These are phyloP conservation scores for Pogonus chalceus DNA, from an alignment of 1,140 invertebrate genomes.

Conservation along the genomic window DNA sequence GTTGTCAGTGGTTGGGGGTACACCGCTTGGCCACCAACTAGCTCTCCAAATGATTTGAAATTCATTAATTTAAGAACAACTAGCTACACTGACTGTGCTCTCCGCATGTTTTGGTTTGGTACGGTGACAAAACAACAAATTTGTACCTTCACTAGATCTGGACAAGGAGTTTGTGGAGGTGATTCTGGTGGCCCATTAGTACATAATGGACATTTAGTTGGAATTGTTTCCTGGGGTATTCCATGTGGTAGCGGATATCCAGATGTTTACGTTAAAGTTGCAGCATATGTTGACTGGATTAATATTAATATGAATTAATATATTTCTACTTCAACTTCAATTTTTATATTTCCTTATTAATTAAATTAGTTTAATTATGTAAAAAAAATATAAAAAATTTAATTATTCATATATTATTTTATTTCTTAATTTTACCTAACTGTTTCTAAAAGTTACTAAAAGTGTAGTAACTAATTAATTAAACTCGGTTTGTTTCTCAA, in stretches of 20 bases:
- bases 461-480: too few relatives aligned
- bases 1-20: slow-evolving; percentile 41
- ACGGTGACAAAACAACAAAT: slow-evolving; percentile 29
- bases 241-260: slow-evolving; percentile 46
- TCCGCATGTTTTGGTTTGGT: neutral
- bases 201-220: slow-evolving; percentile 30
- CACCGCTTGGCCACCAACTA: slow-evolving; percentile 20
- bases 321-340: too few relatives aligned
- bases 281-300: slow-evolving; percentile 38
- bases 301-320: slow-evolving; percentile 24
- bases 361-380: too few relatives aligned
- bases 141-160: slow-evolving; percentile 34
- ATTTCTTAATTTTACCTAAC: too few relatives aligned
- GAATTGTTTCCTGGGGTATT: slow-evolving; percentile 49
- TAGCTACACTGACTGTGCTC: neutral
- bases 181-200: slow-evolving; percentile 16
- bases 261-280: slow-evolving; percentile 46
- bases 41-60: slow-evolving; percentile 12
- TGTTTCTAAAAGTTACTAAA: too few relatives aligned
- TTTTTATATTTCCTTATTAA: too few relatives aligned
- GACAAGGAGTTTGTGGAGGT: slow-evolving; percentile 34
- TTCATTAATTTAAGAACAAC: slow-evolving; percentile 10
- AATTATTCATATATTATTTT: too few relatives aligned
- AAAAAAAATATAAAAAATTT: too few relatives aligned
- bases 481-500: too few relatives aligned